Base-by-base conservation (phyloP, 2,888 invertebrate species). In the Mesodorylaimus sp. region DNA sequence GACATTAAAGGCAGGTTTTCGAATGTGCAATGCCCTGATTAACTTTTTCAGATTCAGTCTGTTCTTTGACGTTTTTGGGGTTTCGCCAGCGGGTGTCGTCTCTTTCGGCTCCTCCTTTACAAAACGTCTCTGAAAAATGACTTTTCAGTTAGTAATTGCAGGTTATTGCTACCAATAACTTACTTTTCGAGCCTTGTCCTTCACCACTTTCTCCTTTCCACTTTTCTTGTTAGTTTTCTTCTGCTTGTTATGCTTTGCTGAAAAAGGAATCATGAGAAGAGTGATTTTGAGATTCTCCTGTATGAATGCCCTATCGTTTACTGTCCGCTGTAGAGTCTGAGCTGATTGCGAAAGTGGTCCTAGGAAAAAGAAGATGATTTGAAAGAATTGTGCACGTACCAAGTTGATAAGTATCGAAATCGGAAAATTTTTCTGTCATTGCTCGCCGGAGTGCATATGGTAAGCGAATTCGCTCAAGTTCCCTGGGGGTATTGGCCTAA, bases 331-430 rank as follows among this genome's bases (percentile, higher is more conserved):
- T 10, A n/a, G 36, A 10, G 36, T 10, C 10, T n/a, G 36, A 36
- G n/a, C 10, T 36, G 36, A 10, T 10, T 10, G n/a, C 10, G 36
- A 36, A 10, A 36, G 36, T n/a, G 36, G 10, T n/a, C 36, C n/a
- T 36, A n/a, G 36, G 36, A n/a, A n/a, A n/a, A n/a, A n/a, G n/a
- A n/a, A n/a, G n/a, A n/a, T n/a, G n/a, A 16, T 32, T 13, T 32
- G 32, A 13, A 41, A 47, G 16, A 23, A 10, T 16, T 21, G 13
- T 51, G 32, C 45, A 57, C 61, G 57, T 61, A 68, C 69, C 70
- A 23, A 72, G 59, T 53, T 71, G 70, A 57, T 70, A 71, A 47
- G 65, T 61, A 59, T 71, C 70, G 62, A 72, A 72, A 37, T 68
- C 67, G 2, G 62, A 54, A 57, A 71, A 71, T 54, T 70, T 71